Conservation (phyloP, 1,140 invertebrate species). For the Orchestia grillus region DNA sequence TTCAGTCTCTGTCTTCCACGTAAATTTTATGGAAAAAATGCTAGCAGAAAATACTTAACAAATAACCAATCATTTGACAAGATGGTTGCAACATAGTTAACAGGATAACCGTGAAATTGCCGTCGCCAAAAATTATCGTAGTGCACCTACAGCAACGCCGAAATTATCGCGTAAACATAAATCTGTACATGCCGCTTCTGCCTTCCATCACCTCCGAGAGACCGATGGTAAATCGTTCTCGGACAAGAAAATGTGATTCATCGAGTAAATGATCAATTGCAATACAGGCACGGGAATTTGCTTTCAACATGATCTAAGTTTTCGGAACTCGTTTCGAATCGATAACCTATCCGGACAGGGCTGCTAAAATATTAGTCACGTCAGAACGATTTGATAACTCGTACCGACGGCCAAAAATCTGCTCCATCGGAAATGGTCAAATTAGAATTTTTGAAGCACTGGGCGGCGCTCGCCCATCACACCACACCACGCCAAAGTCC, state of each 20-base stretch:
- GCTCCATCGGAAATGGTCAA: not conserved
- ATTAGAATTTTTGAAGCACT: not conserved
- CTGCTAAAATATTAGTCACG: not conserved
- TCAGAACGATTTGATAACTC: not conserved
- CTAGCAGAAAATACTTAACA: not conserved
- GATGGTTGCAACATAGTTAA: not conserved
- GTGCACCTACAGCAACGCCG: not conserved
- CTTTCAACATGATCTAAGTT: not conserved
- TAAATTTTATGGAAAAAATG: not conserved
- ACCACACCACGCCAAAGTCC: not conserved
- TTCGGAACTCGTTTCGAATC: not conserved
- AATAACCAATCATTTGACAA: not conserved
- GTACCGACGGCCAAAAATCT: not conserved
- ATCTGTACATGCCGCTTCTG: too few relatives aligned
- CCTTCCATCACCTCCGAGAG: too few relatives aligned
- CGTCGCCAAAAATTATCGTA: not conserved
- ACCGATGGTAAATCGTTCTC: not conserved
- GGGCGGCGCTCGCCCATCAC: too few relatives aligned
- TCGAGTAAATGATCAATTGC: not conserved
- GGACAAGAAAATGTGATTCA: not conserved
- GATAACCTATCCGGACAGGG: not conserved
- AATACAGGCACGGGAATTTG: not conserved
- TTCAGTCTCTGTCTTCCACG: not conserved
- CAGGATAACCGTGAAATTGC: not conserved
- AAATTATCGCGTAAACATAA: not conserved